Percentiles rank a stretch among this genome's conserved stretches.
These are phyloP conservation scores for Enteromius afrohamiltoni DNA, from an alignment of 2,797 vertebrate genomes.

Conservation along the genomic window DNA sequence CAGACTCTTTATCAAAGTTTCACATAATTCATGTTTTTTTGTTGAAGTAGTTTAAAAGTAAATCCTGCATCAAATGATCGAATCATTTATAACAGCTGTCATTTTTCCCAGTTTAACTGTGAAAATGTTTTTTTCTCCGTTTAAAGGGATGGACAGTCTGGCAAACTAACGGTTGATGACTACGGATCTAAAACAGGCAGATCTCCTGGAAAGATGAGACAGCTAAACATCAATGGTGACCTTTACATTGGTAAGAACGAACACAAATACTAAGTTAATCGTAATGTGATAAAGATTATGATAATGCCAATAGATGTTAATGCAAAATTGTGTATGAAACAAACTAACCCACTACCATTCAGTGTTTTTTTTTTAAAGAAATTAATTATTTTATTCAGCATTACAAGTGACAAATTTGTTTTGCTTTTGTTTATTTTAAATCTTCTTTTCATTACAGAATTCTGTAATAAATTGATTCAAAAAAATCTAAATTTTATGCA, in stretches of 20 bases:
- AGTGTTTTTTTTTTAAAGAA: neutral
- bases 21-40: neutral
- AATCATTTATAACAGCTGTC: neutral
- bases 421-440: neutral
- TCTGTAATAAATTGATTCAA: neutral
- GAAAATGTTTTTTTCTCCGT: neutral
- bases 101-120: neutral
- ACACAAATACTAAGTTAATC: neutral
- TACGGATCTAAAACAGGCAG: slow-evolving; percentile 92
- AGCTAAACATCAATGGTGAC: slow-evolving; percentile 91
- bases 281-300: neutral
- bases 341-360: neutral
- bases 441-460: neutral
- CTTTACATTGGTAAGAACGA: slow-evolving; percentile 88
- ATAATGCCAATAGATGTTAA: neutral
- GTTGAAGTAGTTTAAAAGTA: neutral
- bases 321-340: neutral
- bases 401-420: neutral
- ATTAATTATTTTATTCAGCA: neutral
- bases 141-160: slow-evolving; percentile 89
- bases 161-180: slow-evolving; percentile 95
- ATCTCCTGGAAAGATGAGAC: slow-evolving; percentile 93
- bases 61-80: neutral
- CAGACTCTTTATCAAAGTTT: neutral
- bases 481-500: no score